Base-by-base conservation (phyloP, 1,140 invertebrate species). In the Aphaenogaster floridana region DNA sequence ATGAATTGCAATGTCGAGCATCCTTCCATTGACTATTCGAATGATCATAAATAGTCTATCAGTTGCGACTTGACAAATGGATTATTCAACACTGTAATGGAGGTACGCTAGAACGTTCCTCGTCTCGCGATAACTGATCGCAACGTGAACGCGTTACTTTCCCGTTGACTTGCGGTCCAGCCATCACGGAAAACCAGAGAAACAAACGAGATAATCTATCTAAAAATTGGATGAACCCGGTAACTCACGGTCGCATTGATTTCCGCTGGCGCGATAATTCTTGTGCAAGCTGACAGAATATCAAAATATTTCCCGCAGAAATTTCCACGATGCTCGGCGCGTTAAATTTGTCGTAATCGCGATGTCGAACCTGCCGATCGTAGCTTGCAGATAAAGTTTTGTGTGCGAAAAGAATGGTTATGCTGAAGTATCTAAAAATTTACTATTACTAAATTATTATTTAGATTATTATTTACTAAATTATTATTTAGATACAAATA, bases 191-290 rank as follows among this genome's bases (percentile, higher is more conserved):
- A 48, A 21, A 9, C 4, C 21, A 36, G 8, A 48, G 6, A 63
- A 17, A 45, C 28, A 11, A 45, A 9, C 28, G 4, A 79, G 59
- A 79, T 76, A 76, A 45, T 17, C 0, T 3, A 42, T 54, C 50
- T 39, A 59, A 59, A 76, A 76, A 59, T 59, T 11, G 3, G 6
- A 21, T 61, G 54, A 61, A 61, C 21, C 2, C 17, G 36, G 36
- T 50, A 71, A 39, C n/a, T n/a, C 36, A 17, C 21, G n/a, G 8
- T 28, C 11, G 7, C 36, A 42, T 57, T 42, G 17, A 57, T 45
- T 50, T 79, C 28, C 8, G 6, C 17, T 28, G 48, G 80, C 15
- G 42, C 17, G 28, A 83, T 48, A 72, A 83, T 48, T 74, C 2
- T 28, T 57, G 13, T 68, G 11, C 36, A 57, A 80, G 11, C 17